Evolutionary conservation across 2,113 vertebrate genomes (phyloP).

Genomic region (Cercopithecus mona): DNA sequence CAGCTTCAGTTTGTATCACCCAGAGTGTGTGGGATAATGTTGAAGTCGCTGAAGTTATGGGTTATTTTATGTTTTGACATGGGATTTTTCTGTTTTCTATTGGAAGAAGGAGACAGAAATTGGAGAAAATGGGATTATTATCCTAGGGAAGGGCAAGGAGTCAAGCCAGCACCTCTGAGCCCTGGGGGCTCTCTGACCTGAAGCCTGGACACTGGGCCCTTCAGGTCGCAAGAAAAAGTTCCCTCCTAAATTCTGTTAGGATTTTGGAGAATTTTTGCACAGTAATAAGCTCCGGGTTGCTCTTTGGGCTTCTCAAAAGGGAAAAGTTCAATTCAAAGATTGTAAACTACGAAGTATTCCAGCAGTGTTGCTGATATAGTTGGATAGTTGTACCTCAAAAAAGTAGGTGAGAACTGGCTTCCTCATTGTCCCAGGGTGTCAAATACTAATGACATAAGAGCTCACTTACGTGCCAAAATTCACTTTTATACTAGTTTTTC

Average conservation of each 20-base stretch:
- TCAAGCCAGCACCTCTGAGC: background rate
- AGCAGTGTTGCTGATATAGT: conserved; percentile 76
- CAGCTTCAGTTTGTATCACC: conserved; percentile 82
- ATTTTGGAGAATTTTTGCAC: conserved; percentile 89
- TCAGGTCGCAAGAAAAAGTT: conserved; percentile 38
- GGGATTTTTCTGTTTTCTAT: background rate
- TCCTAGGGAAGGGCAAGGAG: conserved; percentile 65
- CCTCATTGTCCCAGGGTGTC: conserved; percentile 62
- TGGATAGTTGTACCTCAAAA: conserved; percentile 83
- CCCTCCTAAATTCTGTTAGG: conserved; percentile 78
- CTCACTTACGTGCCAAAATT: conserved; percentile 93
- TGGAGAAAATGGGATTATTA: conserved; percentile 66
- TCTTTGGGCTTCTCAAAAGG: conserved; percentile 82
- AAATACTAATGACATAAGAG: conserved; percentile 75
- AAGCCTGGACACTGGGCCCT: background rate
- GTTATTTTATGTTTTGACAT: conserved; percentile 50
- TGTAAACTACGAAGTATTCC: conserved; percentile 84
- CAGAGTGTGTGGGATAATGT: conserved; percentile 82
- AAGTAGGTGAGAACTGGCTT: conserved; percentile 79
- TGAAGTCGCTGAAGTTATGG: conserved; percentile 95
- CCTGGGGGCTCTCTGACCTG: conserved; percentile 1
- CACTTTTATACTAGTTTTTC: conserved; percentile 87
- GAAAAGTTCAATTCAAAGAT: conserved; percentile 84
- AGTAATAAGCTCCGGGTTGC: conserved; percentile 86
- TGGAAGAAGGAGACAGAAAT: conserved; percentile 64